A percentile compares a stretch with the other conserved stretches of the same genome.
These are phyloP conservation scores for Parotocinclus haroldoi DNA, from an alignment of 2,797 vertebrate species.

Conservation along the genomic window DNA sequence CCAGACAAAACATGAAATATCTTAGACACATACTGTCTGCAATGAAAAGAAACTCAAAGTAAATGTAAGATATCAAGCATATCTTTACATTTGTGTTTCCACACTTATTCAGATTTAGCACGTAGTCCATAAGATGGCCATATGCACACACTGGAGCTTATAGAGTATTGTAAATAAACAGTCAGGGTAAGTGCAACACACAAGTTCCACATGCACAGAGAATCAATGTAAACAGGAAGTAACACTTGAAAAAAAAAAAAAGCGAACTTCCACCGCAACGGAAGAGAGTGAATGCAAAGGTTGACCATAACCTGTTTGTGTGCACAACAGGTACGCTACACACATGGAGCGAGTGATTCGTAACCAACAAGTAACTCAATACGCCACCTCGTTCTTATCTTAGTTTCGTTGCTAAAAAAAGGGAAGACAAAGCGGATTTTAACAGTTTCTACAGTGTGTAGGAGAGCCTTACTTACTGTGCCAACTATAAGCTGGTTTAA, in stretches of 20 bases:
- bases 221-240: constrained; percentile 57
- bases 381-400: constrained; percentile 11
- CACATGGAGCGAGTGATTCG: constrained; percentile 4
- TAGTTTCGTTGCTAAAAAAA: constrained; percentile 31
- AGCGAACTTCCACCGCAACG: constrained; percentile 31
- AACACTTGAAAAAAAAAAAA: constrained; percentile 38
- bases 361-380: neutral
- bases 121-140: neutral
- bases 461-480: too few species aligned
- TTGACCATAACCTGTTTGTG: constrained; percentile 50
- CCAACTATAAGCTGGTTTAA: too few species aligned
- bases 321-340: constrained; percentile 46
- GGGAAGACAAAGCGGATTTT: constrained; percentile 23
- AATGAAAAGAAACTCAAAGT: too few species aligned
- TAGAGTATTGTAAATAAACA: constrained; percentile 30
- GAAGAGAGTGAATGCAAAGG: constrained; percentile 39
- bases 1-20: too few species aligned
- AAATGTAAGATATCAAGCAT: too few species aligned
- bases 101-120: too few species aligned
- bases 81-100: too few species aligned
- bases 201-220: constrained; percentile 24
- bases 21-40: too few species aligned
- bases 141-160: constrained; percentile 22
- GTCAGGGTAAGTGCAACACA: constrained; percentile 16
- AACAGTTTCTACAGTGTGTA: neutral